Evolutionary conservation across 2,797 vertebrate species (phyloP).

Genomic region (Phrynocephalus guinanensis): DNA sequence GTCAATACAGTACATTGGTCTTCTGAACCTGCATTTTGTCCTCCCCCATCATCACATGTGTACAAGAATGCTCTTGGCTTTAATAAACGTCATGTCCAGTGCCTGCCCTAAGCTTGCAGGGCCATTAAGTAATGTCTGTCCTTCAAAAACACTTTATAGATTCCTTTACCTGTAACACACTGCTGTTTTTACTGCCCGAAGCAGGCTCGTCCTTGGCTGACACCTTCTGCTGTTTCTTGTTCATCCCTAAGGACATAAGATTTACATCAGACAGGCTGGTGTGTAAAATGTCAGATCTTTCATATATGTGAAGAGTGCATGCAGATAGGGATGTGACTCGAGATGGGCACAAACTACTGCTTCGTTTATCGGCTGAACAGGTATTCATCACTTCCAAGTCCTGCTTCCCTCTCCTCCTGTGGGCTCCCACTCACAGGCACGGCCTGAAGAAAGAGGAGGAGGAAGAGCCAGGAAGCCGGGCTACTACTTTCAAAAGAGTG

Average conservation of each 20-base stretch:
- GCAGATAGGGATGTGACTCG: background rate
- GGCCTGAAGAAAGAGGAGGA: too few relatives aligned
- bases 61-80: background rate
- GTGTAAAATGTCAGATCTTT: conserved; percentile 16
- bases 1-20: background rate
- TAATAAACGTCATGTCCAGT: background rate
- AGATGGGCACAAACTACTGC: too few relatives aligned
- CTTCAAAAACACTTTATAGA: background rate
- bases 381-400: too few relatives aligned
- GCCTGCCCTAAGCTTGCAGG: background rate
- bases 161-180: conserved; percentile 81
- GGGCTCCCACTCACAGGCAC: too few relatives aligned
- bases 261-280: conserved; percentile 46
- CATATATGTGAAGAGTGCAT: conserved; percentile 15
- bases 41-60: background rate
- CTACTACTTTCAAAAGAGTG: too few relatives aligned
- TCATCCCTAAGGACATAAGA: conserved; percentile 85
- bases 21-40: background rate
- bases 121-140: background rate
- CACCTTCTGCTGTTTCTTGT: conserved; percentile 92
- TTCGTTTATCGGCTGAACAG: too few relatives aligned
- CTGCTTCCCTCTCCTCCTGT: too few relatives aligned
- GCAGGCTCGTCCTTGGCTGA: conserved; percentile 88
- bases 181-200: conserved; percentile 86
- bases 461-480: too few relatives aligned